Evolutionary conservation across 1,140 invertebrate genomes (phyloP).

Genomic region (Euglossa dilemma): DNA sequence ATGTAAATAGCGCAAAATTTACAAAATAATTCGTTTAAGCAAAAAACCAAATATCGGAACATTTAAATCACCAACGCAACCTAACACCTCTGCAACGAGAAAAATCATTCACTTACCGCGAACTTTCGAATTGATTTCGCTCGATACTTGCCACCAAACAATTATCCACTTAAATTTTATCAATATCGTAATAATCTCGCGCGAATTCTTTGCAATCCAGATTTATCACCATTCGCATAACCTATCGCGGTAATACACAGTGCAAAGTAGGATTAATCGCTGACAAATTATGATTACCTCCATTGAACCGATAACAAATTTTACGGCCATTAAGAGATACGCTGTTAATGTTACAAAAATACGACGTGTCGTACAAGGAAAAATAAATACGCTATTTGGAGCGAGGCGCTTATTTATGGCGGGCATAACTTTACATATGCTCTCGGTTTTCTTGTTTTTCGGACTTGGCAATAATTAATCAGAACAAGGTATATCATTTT

Average conservation of each 20-base stretch:
- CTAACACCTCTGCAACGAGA: too few species aligned
- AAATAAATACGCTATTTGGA: constrained; percentile 12
- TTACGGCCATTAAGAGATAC: neutral
- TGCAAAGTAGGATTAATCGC: constrained; percentile 3
- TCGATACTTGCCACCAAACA: too few species aligned
- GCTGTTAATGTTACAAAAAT: neutral
- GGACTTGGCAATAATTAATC: constrained; percentile 38
- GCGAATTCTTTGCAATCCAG: neutral
- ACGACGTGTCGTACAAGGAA: neutral
- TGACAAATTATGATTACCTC: neutral
- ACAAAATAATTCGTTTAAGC: too few species aligned
- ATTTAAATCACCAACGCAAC: too few species aligned
- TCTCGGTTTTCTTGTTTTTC: neutral
- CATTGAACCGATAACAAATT: neutral
- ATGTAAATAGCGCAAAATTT: too few species aligned
- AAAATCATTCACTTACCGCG: too few species aligned
- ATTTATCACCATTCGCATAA: too few species aligned
- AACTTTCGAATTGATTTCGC: too few species aligned
- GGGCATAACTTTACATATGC: neutral
- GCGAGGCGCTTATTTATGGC: constrained; percentile 25
- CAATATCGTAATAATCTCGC: too few species aligned
- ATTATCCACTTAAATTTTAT: too few species aligned
- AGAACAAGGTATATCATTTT: constrained; percentile 36
- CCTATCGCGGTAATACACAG: too few species aligned
- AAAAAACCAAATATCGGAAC: too few species aligned